Evolutionary conservation across 30 jellyfish, hydroid and myxozoan species (phyloP).

Genomic region (Pseudorhiza aurosa): DNA sequence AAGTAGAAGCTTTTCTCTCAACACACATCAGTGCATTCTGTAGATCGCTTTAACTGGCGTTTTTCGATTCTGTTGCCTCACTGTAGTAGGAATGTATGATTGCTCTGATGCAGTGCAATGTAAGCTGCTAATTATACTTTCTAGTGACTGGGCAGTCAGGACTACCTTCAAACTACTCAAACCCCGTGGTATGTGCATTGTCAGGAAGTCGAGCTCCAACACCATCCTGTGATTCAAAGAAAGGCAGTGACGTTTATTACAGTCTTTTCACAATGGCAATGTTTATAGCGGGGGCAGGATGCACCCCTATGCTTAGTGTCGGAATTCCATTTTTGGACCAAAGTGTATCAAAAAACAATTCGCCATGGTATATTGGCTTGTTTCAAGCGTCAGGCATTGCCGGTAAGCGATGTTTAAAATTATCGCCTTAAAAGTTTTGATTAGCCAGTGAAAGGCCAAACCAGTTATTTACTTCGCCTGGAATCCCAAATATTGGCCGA

Average conservation of each 20-base stretch:
- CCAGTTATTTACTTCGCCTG: no score
- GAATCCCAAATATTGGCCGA: no score
- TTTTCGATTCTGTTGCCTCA: no score
- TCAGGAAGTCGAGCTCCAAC: conserved; percentile 29
- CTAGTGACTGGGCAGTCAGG: neutral
- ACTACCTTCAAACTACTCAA: conserved; percentile 25
- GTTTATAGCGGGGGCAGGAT: conserved; percentile 75
- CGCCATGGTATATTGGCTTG: conserved; percentile 82
- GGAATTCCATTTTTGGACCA: conserved; percentile 87
- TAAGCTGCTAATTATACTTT: no score
- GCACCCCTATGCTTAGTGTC: conserved; percentile 78
- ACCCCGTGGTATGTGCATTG: conserved; percentile 39
- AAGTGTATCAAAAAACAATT: conserved; percentile 55
- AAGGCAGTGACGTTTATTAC: conserved; percentile 31
- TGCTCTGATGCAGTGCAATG: no score
- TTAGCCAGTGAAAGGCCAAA: no score
- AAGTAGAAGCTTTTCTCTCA: no score
- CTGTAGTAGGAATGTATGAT: no score
- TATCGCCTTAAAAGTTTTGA: no score
- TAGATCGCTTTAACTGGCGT: no score
- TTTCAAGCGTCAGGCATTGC: conserved; percentile 53
- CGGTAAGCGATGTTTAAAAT: conserved; percentile 17
- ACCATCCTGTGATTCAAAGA: neutral
- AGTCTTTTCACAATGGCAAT: conserved; percentile 47
- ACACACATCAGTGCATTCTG: no score